These are phyloP conservation scores for Vombatus ursinus DNA, from an alignment of 2,113 vertebrate species.

Conservation along the genomic window DNA sequence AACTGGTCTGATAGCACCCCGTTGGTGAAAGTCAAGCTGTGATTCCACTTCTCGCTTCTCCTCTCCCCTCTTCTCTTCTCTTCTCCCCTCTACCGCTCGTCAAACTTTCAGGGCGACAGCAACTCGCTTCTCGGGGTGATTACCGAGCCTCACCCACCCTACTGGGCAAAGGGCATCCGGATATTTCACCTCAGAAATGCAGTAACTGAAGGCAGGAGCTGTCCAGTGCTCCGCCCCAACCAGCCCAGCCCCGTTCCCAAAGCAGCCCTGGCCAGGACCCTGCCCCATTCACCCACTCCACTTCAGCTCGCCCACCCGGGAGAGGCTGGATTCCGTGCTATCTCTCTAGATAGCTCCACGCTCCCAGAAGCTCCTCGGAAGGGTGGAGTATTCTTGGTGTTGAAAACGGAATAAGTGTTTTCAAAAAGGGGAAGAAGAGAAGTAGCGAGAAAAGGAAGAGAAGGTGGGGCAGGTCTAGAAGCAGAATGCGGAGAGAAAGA, in stretches of 20 bases:
- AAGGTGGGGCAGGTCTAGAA: neutral
- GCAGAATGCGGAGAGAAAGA: too few species aligned
- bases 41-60: neutral
- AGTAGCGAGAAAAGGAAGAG: neutral
- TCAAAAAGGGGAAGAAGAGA: neutral
- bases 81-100: too few species aligned
- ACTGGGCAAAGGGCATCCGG: neutral
- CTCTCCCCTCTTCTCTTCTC: too few species aligned
- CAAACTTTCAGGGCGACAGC: neutral
- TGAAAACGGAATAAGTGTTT: neutral
- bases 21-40: neutral
- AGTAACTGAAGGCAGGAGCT: neutral
- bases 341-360: neutral
- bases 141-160: neutral
- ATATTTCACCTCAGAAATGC: neutral
- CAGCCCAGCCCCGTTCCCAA: neutral
- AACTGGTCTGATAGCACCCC: neutral
- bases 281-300: neutral
- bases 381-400: too few species aligned
- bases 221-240: neutral
- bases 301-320: neutral
- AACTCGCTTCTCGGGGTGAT: neutral
- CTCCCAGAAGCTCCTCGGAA: neutral
- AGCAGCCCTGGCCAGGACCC: neutral
- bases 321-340: neutral